Percentiles rank a stretch among this genome's conserved stretches.
These are phyloP conservation scores for Desmodus rotundus DNA, from an alignment of 2,113 vertebrate species.

Conservation along the genomic window DNA sequence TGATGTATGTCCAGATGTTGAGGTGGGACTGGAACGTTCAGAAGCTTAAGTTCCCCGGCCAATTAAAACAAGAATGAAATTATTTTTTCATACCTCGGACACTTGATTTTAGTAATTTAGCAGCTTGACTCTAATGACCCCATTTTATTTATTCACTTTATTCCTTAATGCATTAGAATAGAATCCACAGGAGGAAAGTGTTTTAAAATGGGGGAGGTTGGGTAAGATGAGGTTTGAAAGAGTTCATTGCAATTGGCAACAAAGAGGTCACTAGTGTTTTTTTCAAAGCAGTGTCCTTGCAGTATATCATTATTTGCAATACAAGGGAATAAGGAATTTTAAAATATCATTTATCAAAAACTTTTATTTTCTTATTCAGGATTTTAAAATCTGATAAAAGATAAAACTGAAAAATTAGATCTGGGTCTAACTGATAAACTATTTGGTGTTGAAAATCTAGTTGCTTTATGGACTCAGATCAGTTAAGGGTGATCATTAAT, in stretches of 20 bases:
- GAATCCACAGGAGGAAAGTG: background rate
- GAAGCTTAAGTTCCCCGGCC: background rate
- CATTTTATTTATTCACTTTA: background rate
- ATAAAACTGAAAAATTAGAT: background rate
- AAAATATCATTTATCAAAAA: background rate
- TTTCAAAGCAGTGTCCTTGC: background rate
- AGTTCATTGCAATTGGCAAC: background rate
- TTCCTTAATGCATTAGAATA: background rate
- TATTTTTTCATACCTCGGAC: no score
- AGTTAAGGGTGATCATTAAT: background rate
- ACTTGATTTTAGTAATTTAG: no score
- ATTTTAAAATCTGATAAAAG: background rate
- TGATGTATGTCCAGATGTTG: background rate
- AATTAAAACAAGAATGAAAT: background rate
- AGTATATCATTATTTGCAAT: background rate
- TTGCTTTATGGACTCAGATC: background rate
- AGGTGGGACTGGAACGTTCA: background rate
- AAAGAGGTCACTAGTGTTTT: background rate
- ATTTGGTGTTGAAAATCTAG: background rate
- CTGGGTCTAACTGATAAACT: background rate
- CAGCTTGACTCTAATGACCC: background rate
- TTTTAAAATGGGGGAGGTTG: background rate
- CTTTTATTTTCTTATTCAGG: background rate
- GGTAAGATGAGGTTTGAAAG: background rate
- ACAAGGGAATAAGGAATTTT: background rate